phyloP scores from a whole-genome alignment of 2,888 invertebrate genomes.

The Tipula helvola region DNA sequence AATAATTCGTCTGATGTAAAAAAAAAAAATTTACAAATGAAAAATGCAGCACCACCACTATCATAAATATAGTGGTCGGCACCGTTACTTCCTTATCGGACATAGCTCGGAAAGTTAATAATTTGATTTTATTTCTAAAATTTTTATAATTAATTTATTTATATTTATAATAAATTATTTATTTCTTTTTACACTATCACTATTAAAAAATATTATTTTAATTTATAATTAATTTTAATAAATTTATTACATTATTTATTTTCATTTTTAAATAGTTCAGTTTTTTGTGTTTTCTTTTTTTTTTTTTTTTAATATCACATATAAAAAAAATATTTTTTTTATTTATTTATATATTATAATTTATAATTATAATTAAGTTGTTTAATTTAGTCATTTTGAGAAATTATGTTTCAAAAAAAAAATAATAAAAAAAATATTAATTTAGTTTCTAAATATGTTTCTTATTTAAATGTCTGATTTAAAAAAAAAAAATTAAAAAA shows the following conservation, averaged over 20 bases:
- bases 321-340: conserved; percentile 1
- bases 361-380: neutral
- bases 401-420: neutral
- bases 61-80: neutral
- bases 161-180: neutral
- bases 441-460: neutral
- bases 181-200: neutral
- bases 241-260: neutral
- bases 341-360: neutral
- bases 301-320: neutral
- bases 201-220: neutral
- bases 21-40: neutral
- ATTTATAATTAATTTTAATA: neutral
- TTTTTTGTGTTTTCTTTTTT: neutral
- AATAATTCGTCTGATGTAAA: neutral
- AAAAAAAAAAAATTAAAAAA: neutral
- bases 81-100: neutral
- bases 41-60: neutral
- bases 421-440: neutral
- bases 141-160: neutral
- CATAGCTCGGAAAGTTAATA: neutral
- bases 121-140: neutral
- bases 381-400: neutral
- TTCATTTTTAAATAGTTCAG: neutral
- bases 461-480: neutral